A percentile compares a stretch with the other conserved stretches of the same genome.
These are phyloP conservation scores for Pipistrellus kuhlii DNA, from an alignment of 2,797 vertebrate genomes.

Conservation along the genomic window DNA sequence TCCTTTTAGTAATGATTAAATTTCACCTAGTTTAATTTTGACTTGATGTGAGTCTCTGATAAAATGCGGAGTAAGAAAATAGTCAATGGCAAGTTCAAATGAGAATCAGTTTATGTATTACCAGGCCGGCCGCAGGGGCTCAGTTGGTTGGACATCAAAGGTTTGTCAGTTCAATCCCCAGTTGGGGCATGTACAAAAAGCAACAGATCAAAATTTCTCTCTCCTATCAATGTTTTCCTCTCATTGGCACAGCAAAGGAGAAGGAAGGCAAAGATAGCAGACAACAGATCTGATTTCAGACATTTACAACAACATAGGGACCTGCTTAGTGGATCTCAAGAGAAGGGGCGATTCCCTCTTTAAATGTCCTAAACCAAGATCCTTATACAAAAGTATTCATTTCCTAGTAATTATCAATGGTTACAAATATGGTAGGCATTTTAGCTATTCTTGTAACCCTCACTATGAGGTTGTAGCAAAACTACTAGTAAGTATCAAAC, in stretches of 20 bases:
- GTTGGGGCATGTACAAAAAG: too few species aligned
- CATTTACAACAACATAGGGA: neutral
- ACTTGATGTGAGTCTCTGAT: neutral
- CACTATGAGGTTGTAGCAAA: neutral
- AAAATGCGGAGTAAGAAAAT: neutral
- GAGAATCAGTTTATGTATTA: neutral
- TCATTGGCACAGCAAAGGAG: neutral
- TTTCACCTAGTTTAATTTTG: neutral
- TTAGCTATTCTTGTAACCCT: neutral
- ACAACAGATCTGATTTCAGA: neutral
- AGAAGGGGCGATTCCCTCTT: neutral
- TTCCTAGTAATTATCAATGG: neutral
- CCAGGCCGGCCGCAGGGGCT: too few species aligned
- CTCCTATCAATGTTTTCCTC: too few species aligned
- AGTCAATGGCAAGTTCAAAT: conserved; percentile 11
- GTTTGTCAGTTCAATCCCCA: too few species aligned
- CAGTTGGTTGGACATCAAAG: too few species aligned
- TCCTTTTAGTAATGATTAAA: neutral
- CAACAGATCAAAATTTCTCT: too few species aligned
- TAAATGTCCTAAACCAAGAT: neutral
- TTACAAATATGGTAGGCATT: neutral
- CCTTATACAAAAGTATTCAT: neutral
- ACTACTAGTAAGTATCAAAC: neutral
- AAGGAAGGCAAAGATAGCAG: neutral
- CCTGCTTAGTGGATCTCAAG: neutral